Base-by-base conservation (phyloP, 2,888 invertebrate species). In the Ctenicera cuprea region DNA sequence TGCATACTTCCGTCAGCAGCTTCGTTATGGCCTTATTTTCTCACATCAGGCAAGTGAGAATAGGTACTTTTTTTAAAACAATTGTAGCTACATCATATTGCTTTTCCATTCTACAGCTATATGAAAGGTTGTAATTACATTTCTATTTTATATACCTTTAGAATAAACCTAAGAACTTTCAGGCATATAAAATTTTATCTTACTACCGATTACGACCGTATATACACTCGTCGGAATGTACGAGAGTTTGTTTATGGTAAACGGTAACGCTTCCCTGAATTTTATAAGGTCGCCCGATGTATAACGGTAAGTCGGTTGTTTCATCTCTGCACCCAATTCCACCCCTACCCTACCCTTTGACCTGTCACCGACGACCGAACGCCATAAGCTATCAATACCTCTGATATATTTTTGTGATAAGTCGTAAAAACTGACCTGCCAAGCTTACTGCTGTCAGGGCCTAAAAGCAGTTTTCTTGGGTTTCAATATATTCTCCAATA, bases 321-420 rank as follows among this genome's bases (percentile, higher is more conserved):
- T 63, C 63, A 26, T 63, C 48, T 63, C 33, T 63, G 22, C 30
- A 54, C 54, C 54, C 54, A 54, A 54, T 30, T 30, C 54, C 26
- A 33, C 41, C 57, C 22, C 41, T 67, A 67, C 57, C 22, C 41
- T 67, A 67, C 33, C 57, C 43, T 59, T 30, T 67, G 59, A 67
- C 59, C 67, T 57, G 67, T 67, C 57, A 67, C 33, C 54, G 54
- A 54, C 57, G 57, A 67, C 59, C 69, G 61, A 59, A 69, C 61
- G 33, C 69, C 62, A 62, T 62, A 69, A 62, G 62, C 50, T 62
- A 69, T 69, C 69, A 69, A 69, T 69, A 62, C 54, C 61, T 62
- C 62, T 61, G 69, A 69, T 69, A 69, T 69, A 69, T 69, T 69
- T 69, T 62, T 50, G 50, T 50, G 69, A 69, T 69, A 69, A 62